Conservation (phyloP, 2,797 vertebrate species). For the Sternarchorhynchus goeldii region DNA sequence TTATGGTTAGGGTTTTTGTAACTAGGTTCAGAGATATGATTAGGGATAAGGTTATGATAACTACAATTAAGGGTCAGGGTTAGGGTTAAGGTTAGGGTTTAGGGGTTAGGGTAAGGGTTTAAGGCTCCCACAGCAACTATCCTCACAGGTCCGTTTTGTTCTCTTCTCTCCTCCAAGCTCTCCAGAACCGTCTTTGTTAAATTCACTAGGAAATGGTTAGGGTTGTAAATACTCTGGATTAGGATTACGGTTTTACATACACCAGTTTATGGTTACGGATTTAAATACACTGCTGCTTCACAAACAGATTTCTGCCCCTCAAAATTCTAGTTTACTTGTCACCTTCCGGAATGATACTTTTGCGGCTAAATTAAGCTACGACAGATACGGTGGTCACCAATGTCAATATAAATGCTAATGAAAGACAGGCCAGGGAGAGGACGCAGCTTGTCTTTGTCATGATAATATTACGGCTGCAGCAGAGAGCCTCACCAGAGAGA, state of each 20-base stretch:
- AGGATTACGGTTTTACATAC: too few species aligned
- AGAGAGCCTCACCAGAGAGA: constrained; percentile 48
- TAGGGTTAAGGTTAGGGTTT: too few species aligned
- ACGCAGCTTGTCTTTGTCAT: constrained; percentile 65
- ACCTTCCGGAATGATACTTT: constrained; percentile 54
- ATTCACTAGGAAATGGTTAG: not conserved
- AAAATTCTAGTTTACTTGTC: constrained; percentile 43
- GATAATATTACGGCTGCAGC: constrained; percentile 67
- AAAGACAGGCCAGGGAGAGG: constrained; percentile 55
- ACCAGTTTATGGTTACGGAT: not conserved
- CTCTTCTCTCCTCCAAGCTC: not conserved
- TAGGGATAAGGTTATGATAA: too few species aligned
- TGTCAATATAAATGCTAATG: constrained; percentile 73
- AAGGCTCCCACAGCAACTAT: too few species aligned
- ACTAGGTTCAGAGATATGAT: too few species aligned
- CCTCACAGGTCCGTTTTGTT: not conserved
- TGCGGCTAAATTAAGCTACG: constrained; percentile 56
- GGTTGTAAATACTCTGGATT: too few species aligned
- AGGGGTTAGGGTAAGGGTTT: too few species aligned
- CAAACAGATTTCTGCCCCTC: constrained; percentile 31
- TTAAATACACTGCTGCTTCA: constrained; percentile 34
- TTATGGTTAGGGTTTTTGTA: too few species aligned
- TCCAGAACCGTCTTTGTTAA: constrained; percentile 28
- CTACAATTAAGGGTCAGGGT: too few species aligned
- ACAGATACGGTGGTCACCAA: constrained; percentile 49